Base-by-base conservation (phyloP, 30 jellyfish, hydroid and myxozoan genomes). In the Catostylus mosaicus region DNA sequence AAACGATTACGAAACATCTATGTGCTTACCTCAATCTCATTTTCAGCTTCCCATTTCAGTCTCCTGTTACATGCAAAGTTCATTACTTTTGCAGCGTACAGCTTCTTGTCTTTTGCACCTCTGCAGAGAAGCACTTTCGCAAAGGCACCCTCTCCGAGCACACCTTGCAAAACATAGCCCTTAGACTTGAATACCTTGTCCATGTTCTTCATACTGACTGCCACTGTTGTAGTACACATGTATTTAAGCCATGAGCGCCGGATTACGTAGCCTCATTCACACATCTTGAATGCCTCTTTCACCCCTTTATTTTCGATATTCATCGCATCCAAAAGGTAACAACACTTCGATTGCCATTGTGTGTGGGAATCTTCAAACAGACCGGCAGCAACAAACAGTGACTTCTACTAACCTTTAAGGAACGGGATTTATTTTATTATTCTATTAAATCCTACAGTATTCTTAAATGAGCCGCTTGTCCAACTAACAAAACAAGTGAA, bases 41-140 rank as follows among this genome's bases (percentile, higher is more conserved):
- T 93, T 80, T 93, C 98, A 14, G 97, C 92, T 82, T 93, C 94
- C 92, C 93, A 80, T 59, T 88, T 87, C 56, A 87, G 84, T 30
- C 93, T 72, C 23, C 87, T 73, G 54, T 93, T 91, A 10, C 80
- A 87, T 29, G 62, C 87, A 48, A 88, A 77, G 12, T 82, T 68
- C 73, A 87, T 67, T 7, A 88, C 80, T 81, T 93, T 93, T 45
- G 97, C 98, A 8, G 98, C 98, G 51, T 47, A 75, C 19, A 77
- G 83, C 67, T 59, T 64, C 56, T 54, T 50, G 38, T 76, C 88
- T 60, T 77, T 75, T 5, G 30, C 67, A 33, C 78, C 60, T 64
- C 50, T 66, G 81, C 90, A 86, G 16, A 77, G 74, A 60, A 77
- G 56, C 67, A 86, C 96, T 14, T 75, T 75, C 20, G 96, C 89